Evolutionary conservation across 2,888 invertebrate genomes (phyloP).

Genomic region (Doris montereyensis): DNA sequence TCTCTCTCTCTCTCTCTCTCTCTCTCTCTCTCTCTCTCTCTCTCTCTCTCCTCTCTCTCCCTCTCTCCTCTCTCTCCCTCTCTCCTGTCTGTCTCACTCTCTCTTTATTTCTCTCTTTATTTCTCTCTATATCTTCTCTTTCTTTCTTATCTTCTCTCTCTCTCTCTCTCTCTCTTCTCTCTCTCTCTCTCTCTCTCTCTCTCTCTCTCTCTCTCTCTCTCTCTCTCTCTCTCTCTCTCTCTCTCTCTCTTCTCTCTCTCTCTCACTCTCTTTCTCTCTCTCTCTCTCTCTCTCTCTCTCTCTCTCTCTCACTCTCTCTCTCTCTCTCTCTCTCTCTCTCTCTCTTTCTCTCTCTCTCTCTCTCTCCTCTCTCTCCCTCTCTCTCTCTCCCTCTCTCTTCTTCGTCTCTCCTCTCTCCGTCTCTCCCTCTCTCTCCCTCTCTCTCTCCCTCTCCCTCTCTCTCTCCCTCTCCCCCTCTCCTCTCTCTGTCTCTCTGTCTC

Average conservation of each 20-base stretch:
- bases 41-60: no score
- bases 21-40: no score
- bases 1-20: no score
- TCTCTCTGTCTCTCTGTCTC: background rate
- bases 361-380: background rate
- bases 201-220: background rate
- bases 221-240: background rate
- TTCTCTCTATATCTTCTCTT: background rate
- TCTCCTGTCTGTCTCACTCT: no score
- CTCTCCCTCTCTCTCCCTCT: background rate
- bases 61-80: background rate
- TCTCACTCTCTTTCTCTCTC: background rate
- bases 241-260: background rate
- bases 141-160: background rate
- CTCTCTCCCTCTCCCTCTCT: background rate
- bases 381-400: background rate
- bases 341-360: background rate
- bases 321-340: background rate
- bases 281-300: background rate
- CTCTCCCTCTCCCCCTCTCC: background rate
- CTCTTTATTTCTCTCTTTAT: no score
- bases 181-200: background rate
- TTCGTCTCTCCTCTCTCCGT: background rate
- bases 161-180: background rate
- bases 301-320: background rate